Evolutionary conservation across 2,113 vertebrate species (phyloP).

Genomic region (Agelaius phoeniceus): DNA sequence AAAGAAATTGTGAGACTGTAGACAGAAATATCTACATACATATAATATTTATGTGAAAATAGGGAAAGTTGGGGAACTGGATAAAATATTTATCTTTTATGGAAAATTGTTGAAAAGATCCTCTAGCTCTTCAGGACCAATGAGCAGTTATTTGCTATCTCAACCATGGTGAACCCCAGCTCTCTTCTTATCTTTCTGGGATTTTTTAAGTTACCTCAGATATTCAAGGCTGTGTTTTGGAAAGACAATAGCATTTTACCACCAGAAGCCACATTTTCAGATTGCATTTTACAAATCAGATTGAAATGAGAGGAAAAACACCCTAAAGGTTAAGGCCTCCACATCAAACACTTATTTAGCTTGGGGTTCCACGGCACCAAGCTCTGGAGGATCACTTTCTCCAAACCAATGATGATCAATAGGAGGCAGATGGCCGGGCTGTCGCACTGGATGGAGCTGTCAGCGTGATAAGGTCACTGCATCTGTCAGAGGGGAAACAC

Average conservation of each 20-base stretch:
- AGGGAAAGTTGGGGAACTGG: neutral
- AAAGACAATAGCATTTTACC: neutral
- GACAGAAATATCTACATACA: neutral
- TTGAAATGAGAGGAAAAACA: conserved; percentile 2
- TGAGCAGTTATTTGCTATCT: neutral
- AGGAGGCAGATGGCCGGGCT: conserved; percentile 72
- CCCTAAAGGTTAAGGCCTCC: conserved; percentile 20
- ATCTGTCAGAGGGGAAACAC: conserved; percentile 57
- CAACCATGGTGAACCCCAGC: neutral
- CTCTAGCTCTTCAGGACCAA: neutral
- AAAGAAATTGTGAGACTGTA: neutral
- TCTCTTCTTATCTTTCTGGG: neutral
- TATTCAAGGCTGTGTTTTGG: neutral
- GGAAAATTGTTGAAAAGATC: neutral
- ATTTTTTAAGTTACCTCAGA: neutral
- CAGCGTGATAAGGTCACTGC: conserved; percentile 77
- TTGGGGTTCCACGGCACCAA: conserved; percentile 15
- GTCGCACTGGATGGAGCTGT: conserved; percentile 68
- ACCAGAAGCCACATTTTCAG: neutral
- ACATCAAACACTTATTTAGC: conserved; percentile 5
- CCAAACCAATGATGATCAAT: conserved; percentile 70
- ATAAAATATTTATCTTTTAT: neutral
- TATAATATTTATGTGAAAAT: neutral
- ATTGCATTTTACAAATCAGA: neutral
- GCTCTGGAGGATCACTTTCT: conserved; percentile 52